Base-by-base conservation (phyloP, 1,140 invertebrate genomes). In the Berghia stephanieae region DNA sequence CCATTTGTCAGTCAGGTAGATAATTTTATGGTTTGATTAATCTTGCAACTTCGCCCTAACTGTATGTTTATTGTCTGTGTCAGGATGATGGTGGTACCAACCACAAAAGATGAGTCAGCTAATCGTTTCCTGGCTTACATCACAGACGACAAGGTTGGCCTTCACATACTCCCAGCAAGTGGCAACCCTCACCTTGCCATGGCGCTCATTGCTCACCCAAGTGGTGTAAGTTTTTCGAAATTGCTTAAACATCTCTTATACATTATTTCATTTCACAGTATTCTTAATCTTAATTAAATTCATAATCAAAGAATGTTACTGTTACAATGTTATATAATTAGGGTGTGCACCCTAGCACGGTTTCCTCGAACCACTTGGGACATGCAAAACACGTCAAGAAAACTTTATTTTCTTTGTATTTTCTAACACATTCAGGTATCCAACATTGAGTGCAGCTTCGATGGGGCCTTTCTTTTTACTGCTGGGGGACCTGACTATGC, bases 181-280 rank as follows among this genome's bases (percentile, higher is more conserved):
- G 94, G 94, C 4, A 94, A 94, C 87, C 94, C 93, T 31, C 94
- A 92, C 86, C 93, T 92, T 83, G 91, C 92, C 79, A 90, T 92
- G 71, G 93, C 91, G 3, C 87, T 93, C 31, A 89, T 93, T 34
- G 93, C 91, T 38, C 94, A 94, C 89, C 93, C 94, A 3, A 83
- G 86, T 68, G 88, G 88, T 67, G 90, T 90, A 78, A 75, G 81
- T 82, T 34, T 3, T 24, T 2, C 21, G 21, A 36, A 34, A 69
- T 24, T 3, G 27, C 36, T 21, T n/a, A 68, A 8, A 1, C 8
- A 70, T 44, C 46, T 42, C 5, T 71, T 57, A 27, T 8, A 46
- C n/a, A 57, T n/a, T 57, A 57, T n/a, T 57, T 57, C n/a, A n/a
- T n/a, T n/a, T n/a, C n/a, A 13, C n/a, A 49, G 10, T n/a, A 13